Evolutionary conservation across 1,140 invertebrate genomes (phyloP).

Genomic region (Drusus annulatus): DNA sequence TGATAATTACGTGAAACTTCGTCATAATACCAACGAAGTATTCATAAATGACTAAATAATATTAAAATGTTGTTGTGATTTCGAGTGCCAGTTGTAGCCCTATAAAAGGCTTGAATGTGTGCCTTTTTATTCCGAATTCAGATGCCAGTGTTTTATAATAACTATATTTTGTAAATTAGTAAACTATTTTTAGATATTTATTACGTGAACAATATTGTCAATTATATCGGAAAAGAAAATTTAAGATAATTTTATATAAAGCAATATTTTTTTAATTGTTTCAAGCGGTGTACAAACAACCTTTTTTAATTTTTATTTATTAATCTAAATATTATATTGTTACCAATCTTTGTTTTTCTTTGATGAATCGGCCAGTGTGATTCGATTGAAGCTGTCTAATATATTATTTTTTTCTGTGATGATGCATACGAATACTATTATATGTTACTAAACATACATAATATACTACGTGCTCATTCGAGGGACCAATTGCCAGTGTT

Average conservation of each 20-base stretch:
- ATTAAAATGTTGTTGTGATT: slow-evolving; percentile 44
- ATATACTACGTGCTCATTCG: slow-evolving; percentile 48
- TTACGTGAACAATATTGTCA: neutral
- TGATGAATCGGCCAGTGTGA: slow-evolving; percentile 51
- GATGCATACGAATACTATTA: neutral
- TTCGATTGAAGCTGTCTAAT: slow-evolving; percentile 33
- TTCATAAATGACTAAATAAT: neutral
- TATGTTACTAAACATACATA: slow-evolving; percentile 3
- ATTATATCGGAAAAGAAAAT: too few species aligned
- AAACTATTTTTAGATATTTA: slow-evolving; percentile 14
- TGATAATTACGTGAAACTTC: neutral
- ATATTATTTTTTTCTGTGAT: slow-evolving; percentile 6
- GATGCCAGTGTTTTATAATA: slow-evolving; percentile 27
- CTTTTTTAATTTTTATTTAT: slow-evolving; percentile 14
- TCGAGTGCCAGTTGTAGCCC: slow-evolving; percentile 51
- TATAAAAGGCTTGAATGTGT: neutral
- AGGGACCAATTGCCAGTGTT: slow-evolving; percentile 56
- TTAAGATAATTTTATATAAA: neutral
- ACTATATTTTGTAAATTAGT: too few species aligned
- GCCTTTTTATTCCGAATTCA: slow-evolving; percentile 18
- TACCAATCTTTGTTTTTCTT: slow-evolving; percentile 45
- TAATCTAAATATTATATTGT: slow-evolving; percentile 39
- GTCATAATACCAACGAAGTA: neutral
- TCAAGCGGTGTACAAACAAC: too few species aligned
- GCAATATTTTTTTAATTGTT: neutral